phyloP scores from a whole-genome alignment of 2,797 vertebrate genomes.

The Dendrocincla tyrannina region DNA sequence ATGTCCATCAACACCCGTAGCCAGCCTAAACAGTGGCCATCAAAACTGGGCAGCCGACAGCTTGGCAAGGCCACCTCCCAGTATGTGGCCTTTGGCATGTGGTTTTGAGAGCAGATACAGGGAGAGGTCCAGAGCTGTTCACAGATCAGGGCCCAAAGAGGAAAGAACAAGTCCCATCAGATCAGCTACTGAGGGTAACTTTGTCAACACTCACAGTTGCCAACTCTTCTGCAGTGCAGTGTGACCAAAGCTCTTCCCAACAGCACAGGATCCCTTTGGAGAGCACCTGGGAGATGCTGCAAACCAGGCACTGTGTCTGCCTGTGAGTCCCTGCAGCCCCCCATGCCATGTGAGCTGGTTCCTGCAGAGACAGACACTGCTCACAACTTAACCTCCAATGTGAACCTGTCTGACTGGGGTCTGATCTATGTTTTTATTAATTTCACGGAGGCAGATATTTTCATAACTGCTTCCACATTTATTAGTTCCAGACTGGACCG shows the following conservation, averaged over 20 bases:
- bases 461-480: not conserved
- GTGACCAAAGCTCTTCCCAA: not conserved
- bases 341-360: accelerated
- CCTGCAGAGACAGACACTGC: not conserved
- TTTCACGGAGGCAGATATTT: not conserved
- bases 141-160: not conserved
- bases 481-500: not conserved
- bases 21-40: not conserved
- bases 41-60: not conserved
- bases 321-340: not conserved
- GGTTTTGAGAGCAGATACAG: not conserved
- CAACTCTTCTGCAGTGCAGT: not conserved
- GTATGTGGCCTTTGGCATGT: not conserved
- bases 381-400: accelerated
- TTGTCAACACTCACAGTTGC: accelerated
- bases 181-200: not conserved
- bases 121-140: not conserved
- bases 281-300: not conserved
- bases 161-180: not conserved
- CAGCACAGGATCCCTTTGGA: not conserved
- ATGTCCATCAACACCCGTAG: not conserved
- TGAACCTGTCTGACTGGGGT: not conserved
- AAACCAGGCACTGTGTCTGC: not conserved
- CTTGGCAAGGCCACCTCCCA: not conserved
- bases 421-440: not conserved